Percentiles rank a stretch among this genome's conserved stretches.
These are phyloP conservation scores for Hyperopisus bebe DNA, from an alignment of 2,113 vertebrate species.

Conservation along the genomic window DNA sequence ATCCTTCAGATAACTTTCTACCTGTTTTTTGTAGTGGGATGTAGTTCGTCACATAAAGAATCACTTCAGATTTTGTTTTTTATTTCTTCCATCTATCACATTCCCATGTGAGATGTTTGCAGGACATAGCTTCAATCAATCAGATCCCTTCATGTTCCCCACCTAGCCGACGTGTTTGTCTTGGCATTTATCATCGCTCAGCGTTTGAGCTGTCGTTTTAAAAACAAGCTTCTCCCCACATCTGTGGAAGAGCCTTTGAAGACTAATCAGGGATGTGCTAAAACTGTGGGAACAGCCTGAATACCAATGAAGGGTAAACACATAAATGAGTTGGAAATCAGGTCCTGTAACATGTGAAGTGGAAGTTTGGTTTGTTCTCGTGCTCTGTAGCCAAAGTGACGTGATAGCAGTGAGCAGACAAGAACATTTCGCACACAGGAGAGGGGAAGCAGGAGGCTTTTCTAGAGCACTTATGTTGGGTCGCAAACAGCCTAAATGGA, in stretches of 20 bases:
- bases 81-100: slow-evolving; percentile 30
- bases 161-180: slow-evolving; percentile 32
- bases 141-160: slow-evolving; percentile 27
- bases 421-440: neutral
- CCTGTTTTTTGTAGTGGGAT: slow-evolving; percentile 37
- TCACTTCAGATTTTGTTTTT: slow-evolving; percentile 41
- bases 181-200: slow-evolving; percentile 49
- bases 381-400: neutral
- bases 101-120: slow-evolving; percentile 12
- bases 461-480: neutral
- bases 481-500: neutral
- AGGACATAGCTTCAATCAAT: slow-evolving; percentile 8
- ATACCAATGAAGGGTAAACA: slow-evolving; percentile 13
- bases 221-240: slow-evolving; percentile 25
- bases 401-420: neutral
- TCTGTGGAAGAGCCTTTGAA: slow-evolving; percentile 38
- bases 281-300: slow-evolving; percentile 37
- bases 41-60: slow-evolving; percentile 39
- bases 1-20: slow-evolving; percentile 32
- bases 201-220: slow-evolving; percentile 39
- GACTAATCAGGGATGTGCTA: slow-evolving; percentile 28
- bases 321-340: neutral
- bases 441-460: neutral
- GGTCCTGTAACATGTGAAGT: neutral
- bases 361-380: neutral